These are phyloP conservation scores for Brotula barbata DNA, from an alignment of 2,797 vertebrate species.

Conservation along the genomic window DNA sequence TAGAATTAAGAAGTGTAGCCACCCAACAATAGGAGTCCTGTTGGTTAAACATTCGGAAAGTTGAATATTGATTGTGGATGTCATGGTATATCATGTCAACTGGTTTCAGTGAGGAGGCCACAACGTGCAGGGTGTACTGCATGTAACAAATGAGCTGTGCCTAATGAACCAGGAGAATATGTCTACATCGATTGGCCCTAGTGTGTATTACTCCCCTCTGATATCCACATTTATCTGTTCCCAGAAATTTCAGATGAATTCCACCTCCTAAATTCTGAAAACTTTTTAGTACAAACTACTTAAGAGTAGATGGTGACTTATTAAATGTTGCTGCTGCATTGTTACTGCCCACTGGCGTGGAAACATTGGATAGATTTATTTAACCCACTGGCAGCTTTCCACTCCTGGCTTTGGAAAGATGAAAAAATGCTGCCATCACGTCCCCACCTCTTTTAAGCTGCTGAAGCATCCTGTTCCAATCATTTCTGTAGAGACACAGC, in stretches of 20 bases:
- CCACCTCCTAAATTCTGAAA: too few species aligned
- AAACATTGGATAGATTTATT: conserved; percentile 70
- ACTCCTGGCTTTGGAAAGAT: conserved; percentile 51
- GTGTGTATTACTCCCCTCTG: too few species aligned
- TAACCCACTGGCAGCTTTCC: conserved; percentile 69
- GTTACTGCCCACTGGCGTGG: conserved; percentile 41
- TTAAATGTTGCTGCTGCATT: too few species aligned
- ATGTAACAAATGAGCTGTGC: conserved; percentile 24
- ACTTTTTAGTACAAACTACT: too few species aligned
- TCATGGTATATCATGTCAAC: too few species aligned
- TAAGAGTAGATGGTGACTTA: too few species aligned
- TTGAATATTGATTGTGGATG: too few species aligned
- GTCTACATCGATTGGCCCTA: conserved; percentile 23
- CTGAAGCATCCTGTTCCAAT: conserved; percentile 21
- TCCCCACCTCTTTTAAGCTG: conserved; percentile 46
- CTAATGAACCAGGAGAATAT: conserved; percentile 31
- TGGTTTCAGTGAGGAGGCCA: background rate
- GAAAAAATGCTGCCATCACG: conserved; percentile 33
- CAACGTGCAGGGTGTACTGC: background rate
- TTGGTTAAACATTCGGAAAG: too few species aligned
- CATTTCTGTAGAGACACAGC: conserved; percentile 10
- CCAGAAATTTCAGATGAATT: too few species aligned
- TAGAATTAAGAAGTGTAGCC: too few species aligned
- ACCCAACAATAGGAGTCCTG: too few species aligned
- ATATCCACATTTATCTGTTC: too few species aligned